A percentile compares a stretch with the other conserved stretches of the same genome.
phyloP scores from a whole-genome alignment of 1,140 invertebrate genomes.

The Euglossa dilemma region DNA sequence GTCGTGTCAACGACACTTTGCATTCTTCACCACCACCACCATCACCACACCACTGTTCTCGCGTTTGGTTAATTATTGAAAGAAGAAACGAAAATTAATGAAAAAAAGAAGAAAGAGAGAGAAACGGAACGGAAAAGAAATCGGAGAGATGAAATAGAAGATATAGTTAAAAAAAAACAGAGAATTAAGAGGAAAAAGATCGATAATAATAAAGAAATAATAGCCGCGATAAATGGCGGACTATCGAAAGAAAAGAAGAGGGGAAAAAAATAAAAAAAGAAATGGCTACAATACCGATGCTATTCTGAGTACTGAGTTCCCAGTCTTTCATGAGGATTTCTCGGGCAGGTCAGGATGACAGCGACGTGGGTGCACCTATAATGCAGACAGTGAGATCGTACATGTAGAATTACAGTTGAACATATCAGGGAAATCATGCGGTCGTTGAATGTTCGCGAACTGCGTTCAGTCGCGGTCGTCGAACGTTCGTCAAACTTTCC shows the following conservation, averaged over 20 bases:
- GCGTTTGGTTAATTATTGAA: background rate
- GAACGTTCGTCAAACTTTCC: background rate
- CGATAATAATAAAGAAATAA: background rate
- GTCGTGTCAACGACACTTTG: too few relatives aligned
- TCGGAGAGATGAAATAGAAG: slow-evolving; percentile 51
- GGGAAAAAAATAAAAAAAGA: slow-evolving; percentile 75
- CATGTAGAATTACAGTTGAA: slow-evolving; percentile 59
- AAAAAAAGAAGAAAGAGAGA: slow-evolving; percentile 23
- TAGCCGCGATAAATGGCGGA: slow-evolving; percentile 1
- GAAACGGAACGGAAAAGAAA: background rate
- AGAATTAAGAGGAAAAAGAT: slow-evolving; percentile 34
- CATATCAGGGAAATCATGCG: slow-evolving; percentile 26
- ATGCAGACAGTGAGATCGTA: slow-evolving; percentile 80
- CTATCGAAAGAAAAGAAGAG: slow-evolving; percentile 30
- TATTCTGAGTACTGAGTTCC: slow-evolving; percentile 84
- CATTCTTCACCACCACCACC: background rate
- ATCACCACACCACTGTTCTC: slow-evolving; percentile 28
- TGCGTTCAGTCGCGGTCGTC: background rate
- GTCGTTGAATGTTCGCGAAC: slow-evolving; percentile 38
- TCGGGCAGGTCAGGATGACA: slow-evolving; percentile 83
- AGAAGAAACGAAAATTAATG: slow-evolving; percentile 25
- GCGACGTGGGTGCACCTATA: slow-evolving; percentile 82
- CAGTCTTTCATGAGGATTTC: slow-evolving; percentile 84
- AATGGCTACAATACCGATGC: slow-evolving; percentile 83
- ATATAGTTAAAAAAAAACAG: slow-evolving; percentile 50